Percentiles rank a stretch among this genome's conserved stretches.
Conservation (phyloP, 2,888 invertebrate species). For the Drosophila anomalata region DNA sequence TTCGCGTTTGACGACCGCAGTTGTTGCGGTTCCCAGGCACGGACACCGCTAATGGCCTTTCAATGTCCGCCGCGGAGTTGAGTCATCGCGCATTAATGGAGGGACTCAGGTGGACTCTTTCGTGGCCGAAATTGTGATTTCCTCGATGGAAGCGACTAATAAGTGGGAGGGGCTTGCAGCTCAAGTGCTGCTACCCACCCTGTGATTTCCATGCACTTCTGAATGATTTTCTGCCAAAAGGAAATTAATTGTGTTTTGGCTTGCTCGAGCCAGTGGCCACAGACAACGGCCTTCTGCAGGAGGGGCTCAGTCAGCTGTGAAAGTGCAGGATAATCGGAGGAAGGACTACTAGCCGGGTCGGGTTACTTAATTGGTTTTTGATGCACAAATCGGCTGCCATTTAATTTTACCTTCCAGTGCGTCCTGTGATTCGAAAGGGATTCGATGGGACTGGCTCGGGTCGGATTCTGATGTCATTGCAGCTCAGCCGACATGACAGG, state of each 20-base stretch:
- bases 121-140: conserved; percentile 1
- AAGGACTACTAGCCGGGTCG: conserved; percentile 4
- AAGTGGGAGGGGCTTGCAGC: neutral
- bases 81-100: conserved; percentile 41
- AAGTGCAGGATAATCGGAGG: conserved; percentile 49
- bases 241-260: conserved; percentile 32
- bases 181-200: too few relatives aligned
- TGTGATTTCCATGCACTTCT: neutral
- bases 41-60: conserved; percentile 71
- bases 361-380: neutral
- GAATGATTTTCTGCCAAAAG: conserved; percentile 15
- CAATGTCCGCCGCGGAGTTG: conserved; percentile 57
- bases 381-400: conserved; percentile 33
- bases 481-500: conserved; percentile 62
- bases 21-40: conserved; percentile 51
- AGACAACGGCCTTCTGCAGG: conserved; percentile 12
- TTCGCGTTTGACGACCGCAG: conserved; percentile 39
- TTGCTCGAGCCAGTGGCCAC: conserved; percentile 14
- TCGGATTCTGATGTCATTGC: conserved; percentile 64
- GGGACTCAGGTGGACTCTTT: conserved; percentile 28
- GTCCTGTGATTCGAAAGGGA: conserved; percentile 35
- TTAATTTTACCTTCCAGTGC: conserved; percentile 36
- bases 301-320: conserved; percentile 50
- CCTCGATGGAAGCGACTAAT: neutral
- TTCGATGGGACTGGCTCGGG: neutral